Base-by-base conservation (phyloP, 2,113 vertebrate genomes). In the Odobenus rosmarus region DNA sequence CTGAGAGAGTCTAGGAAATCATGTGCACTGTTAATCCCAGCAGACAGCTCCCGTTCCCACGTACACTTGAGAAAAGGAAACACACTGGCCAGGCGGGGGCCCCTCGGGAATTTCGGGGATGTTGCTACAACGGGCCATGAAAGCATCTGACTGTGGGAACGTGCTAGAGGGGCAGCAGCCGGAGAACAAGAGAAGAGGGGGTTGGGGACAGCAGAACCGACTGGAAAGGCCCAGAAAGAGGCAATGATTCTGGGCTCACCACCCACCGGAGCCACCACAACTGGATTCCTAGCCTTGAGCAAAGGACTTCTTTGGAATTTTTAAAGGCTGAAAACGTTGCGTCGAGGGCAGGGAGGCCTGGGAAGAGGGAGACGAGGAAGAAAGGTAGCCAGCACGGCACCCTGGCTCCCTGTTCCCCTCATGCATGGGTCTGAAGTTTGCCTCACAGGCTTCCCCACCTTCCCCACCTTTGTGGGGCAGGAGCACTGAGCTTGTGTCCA, bases 81-180 rank as follows among this genome's bases (percentile, higher is more conserved):
- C 55, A 6, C 2, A 0, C 91, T 81, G 74, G 82, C 71, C 39
- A 5, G 83, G 46, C 71, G 1, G 67, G 57, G 71, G 71, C 12
- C 93, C 82, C 74, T 4, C 0, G 89, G 92, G 96, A 96, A 82
- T 84, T 67, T 36, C 69, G 49, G 95, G 83, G 96, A 94, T 91
- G 53, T 97, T 77, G 57, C 93, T 93, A 23, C 49, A 71, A 49
- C 53, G 13, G 62, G 15, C 85, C 19, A 4, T 36, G 83, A 69
- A 85, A 89, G 85, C 85, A 82, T 86, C 85, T 51, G 33, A 79
- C 67, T 97, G 89, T 97, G 97, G 97, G 97, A 98, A 98, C n/a
- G n/a, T 49, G 39, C 42, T 71, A 6, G 39, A 69, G 74, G 64
- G 59, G 13, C 55, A 51, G 95, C 59, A 84, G 74, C 26, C 0